phyloP scores from a whole-genome alignment of 2,113 vertebrate species.

The Anser cygnoides region DNA sequence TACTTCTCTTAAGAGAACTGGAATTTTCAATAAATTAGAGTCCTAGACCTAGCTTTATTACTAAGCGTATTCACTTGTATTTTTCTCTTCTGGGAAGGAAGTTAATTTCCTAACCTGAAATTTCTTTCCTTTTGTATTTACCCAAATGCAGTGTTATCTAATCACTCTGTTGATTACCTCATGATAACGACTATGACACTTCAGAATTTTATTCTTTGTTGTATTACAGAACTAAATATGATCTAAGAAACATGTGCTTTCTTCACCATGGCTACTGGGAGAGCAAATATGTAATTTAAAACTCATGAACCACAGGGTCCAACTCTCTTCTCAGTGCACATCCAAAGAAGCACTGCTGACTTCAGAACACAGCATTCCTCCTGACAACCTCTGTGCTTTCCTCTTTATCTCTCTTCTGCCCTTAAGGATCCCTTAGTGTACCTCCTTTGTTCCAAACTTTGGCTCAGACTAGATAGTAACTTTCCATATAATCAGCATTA shows the following conservation, averaged over 20 bases:
- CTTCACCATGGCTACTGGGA: not conserved
- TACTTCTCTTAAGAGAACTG: not conserved
- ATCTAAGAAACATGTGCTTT: not conserved
- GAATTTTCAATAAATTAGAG: not conserved
- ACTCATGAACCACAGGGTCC: not conserved
- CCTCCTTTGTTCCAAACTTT: not conserved
- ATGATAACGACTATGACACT: not conserved
- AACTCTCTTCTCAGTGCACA: not conserved
- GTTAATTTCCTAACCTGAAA: not conserved
- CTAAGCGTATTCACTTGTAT: not conserved
- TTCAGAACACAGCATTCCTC: not conserved
- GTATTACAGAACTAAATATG: not conserved
- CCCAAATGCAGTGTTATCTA: not conserved
- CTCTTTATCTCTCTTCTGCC: not conserved
- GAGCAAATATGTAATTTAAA: not conserved
- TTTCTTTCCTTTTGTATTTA: not conserved
- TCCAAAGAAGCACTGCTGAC: not conserved
- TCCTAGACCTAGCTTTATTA: not conserved
- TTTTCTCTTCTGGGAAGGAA: not conserved
- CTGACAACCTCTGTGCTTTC: not conserved
- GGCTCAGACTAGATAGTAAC: not conserved
- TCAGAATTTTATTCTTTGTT: not conserved
- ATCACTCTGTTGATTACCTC: not conserved
- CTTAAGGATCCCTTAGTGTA: not conserved
- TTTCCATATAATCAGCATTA: not conserved